Percentiles rank a stretch among this genome's conserved stretches.
These are phyloP conservation scores for Branchipolynoe longqiensis DNA, from an alignment of 2,888 invertebrate genomes.

Conservation along the genomic window DNA sequence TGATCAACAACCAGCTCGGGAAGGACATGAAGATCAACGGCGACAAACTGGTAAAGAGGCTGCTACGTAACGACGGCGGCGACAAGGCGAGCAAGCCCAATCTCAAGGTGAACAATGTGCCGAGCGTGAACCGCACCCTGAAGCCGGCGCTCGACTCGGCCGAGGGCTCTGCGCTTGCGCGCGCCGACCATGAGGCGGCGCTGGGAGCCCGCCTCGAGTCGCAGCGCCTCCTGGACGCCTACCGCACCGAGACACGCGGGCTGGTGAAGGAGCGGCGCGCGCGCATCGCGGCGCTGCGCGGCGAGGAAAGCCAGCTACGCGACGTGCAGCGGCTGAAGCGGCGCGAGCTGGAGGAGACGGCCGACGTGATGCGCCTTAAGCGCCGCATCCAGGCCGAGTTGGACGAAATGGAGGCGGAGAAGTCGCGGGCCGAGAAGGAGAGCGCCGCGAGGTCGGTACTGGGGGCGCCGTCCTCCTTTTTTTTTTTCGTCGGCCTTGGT, in stretches of 20 bases:
- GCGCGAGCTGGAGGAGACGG: constrained; percentile 74
- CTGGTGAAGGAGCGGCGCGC: constrained; percentile 59
- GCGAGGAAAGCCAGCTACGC: constrained; percentile 83
- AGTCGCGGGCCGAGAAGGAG: constrained; percentile 64
- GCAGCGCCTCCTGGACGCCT: neutral
- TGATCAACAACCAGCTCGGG: constrained; percentile 35
- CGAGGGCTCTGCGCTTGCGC: constrained; percentile 31
- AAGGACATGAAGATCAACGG: neutral
- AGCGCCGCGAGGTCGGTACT: constrained; percentile 72
- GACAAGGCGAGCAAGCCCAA: neutral
- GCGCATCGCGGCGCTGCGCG: constrained; percentile 33
- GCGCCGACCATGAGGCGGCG: constrained; percentile 33
- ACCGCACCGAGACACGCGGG: neutral
- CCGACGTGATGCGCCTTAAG: constrained; percentile 77
- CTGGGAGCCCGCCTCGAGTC: constrained; percentile 22
- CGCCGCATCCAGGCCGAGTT: constrained; percentile 72
- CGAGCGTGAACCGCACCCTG: constrained; percentile 41
- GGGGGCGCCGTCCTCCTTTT: too few species aligned
- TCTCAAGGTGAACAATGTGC: constrained; percentile 37
- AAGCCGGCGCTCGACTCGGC: constrained; percentile 40
- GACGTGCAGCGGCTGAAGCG: constrained; percentile 63
- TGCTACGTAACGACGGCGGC: neutral
- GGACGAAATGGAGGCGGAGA: constrained; percentile 63
- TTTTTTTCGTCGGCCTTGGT: too few species aligned
- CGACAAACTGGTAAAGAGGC: neutral